Base-by-base conservation (phyloP, 2,888 invertebrate genomes). In the Eledona agricola region DNA sequence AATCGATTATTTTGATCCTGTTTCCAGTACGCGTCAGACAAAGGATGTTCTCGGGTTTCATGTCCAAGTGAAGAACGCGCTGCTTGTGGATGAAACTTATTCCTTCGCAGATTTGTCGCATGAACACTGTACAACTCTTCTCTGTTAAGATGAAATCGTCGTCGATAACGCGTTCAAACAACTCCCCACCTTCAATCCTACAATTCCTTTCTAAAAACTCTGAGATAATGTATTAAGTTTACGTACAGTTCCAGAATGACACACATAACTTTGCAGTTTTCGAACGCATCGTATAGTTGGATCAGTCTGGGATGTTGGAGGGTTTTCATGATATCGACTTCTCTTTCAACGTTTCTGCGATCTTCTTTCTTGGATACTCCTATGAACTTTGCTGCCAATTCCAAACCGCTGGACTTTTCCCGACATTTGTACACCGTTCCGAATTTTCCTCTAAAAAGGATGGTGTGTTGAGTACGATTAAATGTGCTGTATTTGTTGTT, bases 11-110 rank as follows among this genome's bases (percentile, higher is more conserved):
- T 80, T 99, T 99, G 67, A 99, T 94, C 63, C 97, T 84, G 79
- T 99, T 98, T n/a, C 98, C 97, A 37, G 93, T 86, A 73, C 92
- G 90, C 51, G 97, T 93, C 12, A 98, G 83, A 71, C 98, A 99
- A 37, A 99, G 83, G 65, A 99, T 96, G 77, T 99, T 99, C 78
- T 99, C 99, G 4, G 99, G 99, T 91, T 99, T 99, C 84, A 99
- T 87, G 74, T 99, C 99, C 45, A 99, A 82, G 80, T 99, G 99
- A 45, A 99, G 79, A 63, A 99, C 95, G 68, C 92, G 90, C 77
- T 95, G 93, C 51, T 89, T 86, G 73, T 99, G 99, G 70, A 99
- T 96, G 74, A 96, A 99, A 71, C 92, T 91, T 60, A 99, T 90
- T 13, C 97, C 99, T 75, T 98, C 97, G 76, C 97, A 97, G 60